These are phyloP conservation scores for Rhipidura dahli DNA, from an alignment of 2,113 vertebrate genomes.

Conservation along the genomic window DNA sequence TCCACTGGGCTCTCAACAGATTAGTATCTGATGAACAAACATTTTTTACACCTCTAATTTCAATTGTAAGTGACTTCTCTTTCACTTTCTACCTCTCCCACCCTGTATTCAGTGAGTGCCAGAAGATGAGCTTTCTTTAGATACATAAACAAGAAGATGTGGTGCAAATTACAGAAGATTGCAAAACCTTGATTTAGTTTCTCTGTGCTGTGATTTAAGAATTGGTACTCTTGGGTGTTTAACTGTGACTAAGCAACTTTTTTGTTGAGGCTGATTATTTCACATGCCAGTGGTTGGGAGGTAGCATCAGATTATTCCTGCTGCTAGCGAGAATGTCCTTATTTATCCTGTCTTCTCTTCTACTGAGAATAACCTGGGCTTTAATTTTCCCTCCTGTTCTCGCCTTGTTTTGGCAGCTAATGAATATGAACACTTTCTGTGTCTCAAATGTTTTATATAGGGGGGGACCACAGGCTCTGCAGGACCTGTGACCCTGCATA, in stretches of 20 bases:
- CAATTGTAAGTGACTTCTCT: not conserved
- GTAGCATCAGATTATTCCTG: not conserved
- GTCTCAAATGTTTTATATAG: not conserved
- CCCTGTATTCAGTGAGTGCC: not conserved
- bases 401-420: not conserved
- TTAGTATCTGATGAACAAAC: constrained; percentile 49
- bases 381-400: not conserved
- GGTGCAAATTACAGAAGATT: not conserved
- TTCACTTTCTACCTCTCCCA: constrained; percentile 5
- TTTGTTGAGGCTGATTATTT: not conserved
- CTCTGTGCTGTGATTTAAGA: not conserved
- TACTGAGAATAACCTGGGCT: not conserved
- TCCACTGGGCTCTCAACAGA: not conserved
- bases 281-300: not conserved
- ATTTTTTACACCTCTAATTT: constrained; percentile 27
- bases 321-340: not conserved
- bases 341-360: not conserved
- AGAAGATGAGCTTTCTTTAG: constrained; percentile 27
- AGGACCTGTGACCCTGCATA: not conserved
- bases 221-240: not conserved
- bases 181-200: not conserved
- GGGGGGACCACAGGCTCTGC: rapidly evolving
- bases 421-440: not conserved
- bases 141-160: not conserved
- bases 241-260: not conserved